Base-by-base conservation (phyloP, 2,113 vertebrate genomes). In the Ariopsis seemanni region DNA sequence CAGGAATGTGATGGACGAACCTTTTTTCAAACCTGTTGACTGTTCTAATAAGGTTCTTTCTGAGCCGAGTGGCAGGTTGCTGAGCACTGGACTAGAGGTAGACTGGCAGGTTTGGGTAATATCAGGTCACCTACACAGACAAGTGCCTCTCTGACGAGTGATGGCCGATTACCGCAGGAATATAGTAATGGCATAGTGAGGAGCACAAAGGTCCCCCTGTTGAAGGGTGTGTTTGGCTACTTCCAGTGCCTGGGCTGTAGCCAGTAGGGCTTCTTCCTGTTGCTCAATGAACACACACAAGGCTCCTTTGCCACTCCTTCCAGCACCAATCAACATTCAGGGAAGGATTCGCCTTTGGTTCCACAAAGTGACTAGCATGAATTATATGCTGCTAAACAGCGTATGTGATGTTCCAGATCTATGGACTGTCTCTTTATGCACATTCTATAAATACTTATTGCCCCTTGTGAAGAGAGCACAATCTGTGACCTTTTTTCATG, bases 161-260 rank as follows among this genome's bases (percentile, higher is more conserved):
- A 60, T 22, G 52, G 83, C 25, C 4, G 50, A 55, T 34, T 8
- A 57, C 77, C 30, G 55, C 57, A 67, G 81, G 82, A 55, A 78
- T 65, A 83, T 30, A 87, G 86, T 53, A 52, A 77, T 53, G 30
- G 78, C 90, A 86, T n/a, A 89, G 85, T 87, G 82, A 85, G 55
- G 67, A 65, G 72, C 63, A 95, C 91, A 95, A 93, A 91, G 93
- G 84, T 80, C 77, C 79, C 80, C 88, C 91, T 94, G 93, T 94
- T 92, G 5, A 55, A 91, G 67, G 75, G 14, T 79, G 85, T 58
- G 85, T 83, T 90, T 91, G 83, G 88, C 85, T 83, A 89, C 74
- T 90, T 85, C 88, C 62, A 87, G 65, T 89, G 65, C 65, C 62
- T 86, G 85, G 89, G 88, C 75, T 62, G 84, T 81, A 74, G 88